Conservation (phyloP, 2,888 invertebrate species). For the Oxytorus armatus region DNA sequence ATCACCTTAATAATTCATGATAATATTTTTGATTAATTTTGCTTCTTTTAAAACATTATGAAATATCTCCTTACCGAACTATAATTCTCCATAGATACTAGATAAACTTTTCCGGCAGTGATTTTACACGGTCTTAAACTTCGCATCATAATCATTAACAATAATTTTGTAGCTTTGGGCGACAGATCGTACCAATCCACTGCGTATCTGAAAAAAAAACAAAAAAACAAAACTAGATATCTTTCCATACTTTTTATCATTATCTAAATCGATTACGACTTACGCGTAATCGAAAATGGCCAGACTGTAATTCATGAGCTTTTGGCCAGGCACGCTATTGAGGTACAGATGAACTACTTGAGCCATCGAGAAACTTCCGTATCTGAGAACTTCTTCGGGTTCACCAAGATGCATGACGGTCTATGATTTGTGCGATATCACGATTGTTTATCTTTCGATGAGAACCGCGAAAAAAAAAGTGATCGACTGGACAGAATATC, state of each 20-base stretch:
- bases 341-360: constrained; percentile 50
- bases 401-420: constrained; percentile 38
- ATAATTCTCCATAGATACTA: constrained; percentile 9
- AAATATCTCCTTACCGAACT: too few species aligned
- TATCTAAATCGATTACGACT: background rate
- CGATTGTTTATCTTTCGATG: too few species aligned
- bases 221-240: too few species aligned
- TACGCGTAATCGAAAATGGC: constrained; percentile 7
- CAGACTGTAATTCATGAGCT: constrained; percentile 21
- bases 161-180: constrained; percentile 31
- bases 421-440: constrained; percentile 11
- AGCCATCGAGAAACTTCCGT: background rate
- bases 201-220: constrained; percentile 12
- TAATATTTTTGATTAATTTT: too few species aligned
- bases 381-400: constrained; percentile 39
- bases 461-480: too few species aligned
- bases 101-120: constrained; percentile 54
- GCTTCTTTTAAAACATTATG: too few species aligned
- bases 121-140: constrained; percentile 51
- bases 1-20: too few species aligned
- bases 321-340: constrained; percentile 28
- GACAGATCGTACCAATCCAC: constrained; percentile 47
- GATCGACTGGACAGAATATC: too few species aligned
- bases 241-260: too few species aligned
- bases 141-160: constrained; percentile 44